Percentiles rank a stretch among this genome's conserved stretches.
phyloP scores from a whole-genome alignment of 2,113 vertebrate species.

The Cryptotis parvus region DNA sequence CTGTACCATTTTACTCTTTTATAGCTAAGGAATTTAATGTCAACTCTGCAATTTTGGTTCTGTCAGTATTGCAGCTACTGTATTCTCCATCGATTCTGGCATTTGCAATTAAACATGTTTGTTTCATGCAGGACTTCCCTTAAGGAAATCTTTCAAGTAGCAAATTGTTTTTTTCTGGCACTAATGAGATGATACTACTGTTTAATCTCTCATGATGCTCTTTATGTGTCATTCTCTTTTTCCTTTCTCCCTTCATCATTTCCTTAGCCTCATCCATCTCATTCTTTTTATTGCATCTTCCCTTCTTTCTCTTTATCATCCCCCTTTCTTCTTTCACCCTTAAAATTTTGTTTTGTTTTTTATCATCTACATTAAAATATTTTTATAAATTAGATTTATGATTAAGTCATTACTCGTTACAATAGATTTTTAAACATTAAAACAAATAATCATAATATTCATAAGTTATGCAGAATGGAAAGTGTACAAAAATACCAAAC shows the following conservation, averaged over 20 bases:
- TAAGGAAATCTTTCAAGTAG: conserved; percentile 76
- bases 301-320: neutral
- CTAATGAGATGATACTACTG: conserved; percentile 63
- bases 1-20: conserved; percentile 59
- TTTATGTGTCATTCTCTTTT: neutral
- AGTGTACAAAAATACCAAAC: no score
- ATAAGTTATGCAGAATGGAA: no score
- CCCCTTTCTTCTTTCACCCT: neutral
- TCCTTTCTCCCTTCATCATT: no score
- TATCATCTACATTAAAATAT: no score
- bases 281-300: neutral
- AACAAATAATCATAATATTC: no score
- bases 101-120: conserved; percentile 79
- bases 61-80: conserved; percentile 38
- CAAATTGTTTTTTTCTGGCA: conserved; percentile 73
- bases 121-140: conserved; percentile 74
- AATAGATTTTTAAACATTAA: no score
- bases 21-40: conserved; percentile 60
- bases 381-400: no score
- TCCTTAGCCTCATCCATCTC: no score
- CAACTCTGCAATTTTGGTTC: conserved; percentile 48
- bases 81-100: conserved; percentile 68
- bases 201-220: neutral
- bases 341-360: no score
- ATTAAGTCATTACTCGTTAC: no score